These are phyloP conservation scores for Rhynchomys soricoides DNA, from an alignment of 2,113 vertebrate genomes.

Conservation along the genomic window DNA sequence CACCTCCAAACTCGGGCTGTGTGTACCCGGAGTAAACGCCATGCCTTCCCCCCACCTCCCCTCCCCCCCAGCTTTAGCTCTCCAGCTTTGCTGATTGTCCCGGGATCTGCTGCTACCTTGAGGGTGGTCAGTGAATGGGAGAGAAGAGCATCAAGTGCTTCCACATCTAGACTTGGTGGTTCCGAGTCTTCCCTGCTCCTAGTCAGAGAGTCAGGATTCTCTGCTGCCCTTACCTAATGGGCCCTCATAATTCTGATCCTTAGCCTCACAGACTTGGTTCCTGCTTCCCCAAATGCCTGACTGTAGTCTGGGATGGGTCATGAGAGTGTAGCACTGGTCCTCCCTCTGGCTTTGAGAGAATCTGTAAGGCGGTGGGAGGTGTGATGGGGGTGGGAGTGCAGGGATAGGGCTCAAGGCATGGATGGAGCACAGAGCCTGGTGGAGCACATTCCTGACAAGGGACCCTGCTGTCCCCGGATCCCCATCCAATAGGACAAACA, in stretches of 20 bases:
- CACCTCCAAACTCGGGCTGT: neutral
- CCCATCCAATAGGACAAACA: neutral
- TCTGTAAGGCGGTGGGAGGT: neutral
- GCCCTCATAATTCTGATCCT: neutral
- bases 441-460: neutral
- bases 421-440: neutral
- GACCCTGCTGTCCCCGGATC: neutral
- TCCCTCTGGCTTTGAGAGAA: neutral
- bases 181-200: accelerated
- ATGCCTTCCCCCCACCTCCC: neutral
- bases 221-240: neutral
- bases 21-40: neutral
- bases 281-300: neutral
- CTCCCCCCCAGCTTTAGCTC: neutral
- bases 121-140: neutral
- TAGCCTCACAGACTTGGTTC: neutral
- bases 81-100: neutral
- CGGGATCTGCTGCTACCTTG: neutral
- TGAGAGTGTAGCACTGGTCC: neutral
- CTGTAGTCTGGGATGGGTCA: neutral
- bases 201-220: neutral
- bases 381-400: neutral
- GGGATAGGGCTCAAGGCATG: neutral
- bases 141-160: neutral
- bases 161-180: neutral